Base-by-base conservation (phyloP, 1,140 invertebrate genomes). In the Cephus cinctus region DNA sequence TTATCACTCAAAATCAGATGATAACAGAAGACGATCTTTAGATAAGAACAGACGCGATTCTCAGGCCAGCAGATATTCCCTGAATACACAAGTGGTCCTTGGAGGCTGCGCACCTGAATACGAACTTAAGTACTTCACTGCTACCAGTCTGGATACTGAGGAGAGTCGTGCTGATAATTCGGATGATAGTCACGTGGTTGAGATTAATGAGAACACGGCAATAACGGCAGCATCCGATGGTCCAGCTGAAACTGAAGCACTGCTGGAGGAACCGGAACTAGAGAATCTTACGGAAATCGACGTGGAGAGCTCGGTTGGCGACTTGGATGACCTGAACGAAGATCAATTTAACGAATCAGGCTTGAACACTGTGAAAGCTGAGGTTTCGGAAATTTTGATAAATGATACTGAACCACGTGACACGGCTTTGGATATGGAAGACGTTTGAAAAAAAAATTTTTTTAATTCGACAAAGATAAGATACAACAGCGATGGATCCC, bases 1-100 rank as follows among this genome's bases (percentile, higher is more conserved):
- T 1, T 61, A 69, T 45, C 71, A 75, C 41, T 75, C 73, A 4
- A 65, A 65, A 20, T 77, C 75, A 1, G 75, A 77, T 36, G 75
- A 75, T 27, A 69, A 69, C 34, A 70, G 67, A 42, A 52, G 69
- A 3, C 52, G 63, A 18, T 77, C 73, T 0, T 75, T 77, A 38
- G 73, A 75, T 22, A 64, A 54, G 31, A 61, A 73, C n/a, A 50
- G 49, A 1, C 59, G 60, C 4, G 73, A 75, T 8, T 58, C 63
- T 0, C 67, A 72, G 25, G 59, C 61, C 5, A 76, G 74, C 42
- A 57, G 73, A 19, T 61, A 66, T 40, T 76, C 74, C 0, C 38
- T 76, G 4, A 76, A 75, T 31, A 66, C 71, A 4, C 59, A 61
- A 30, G 61, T 43, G 8, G 57, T 67, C 0, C 43, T 63, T 5